A percentile compares a stretch with the other conserved stretches of the same genome.
Evolutionary conservation across 2,888 invertebrate genomes (phyloP).

Genomic region (Aspidiotus rigidus): DNA sequence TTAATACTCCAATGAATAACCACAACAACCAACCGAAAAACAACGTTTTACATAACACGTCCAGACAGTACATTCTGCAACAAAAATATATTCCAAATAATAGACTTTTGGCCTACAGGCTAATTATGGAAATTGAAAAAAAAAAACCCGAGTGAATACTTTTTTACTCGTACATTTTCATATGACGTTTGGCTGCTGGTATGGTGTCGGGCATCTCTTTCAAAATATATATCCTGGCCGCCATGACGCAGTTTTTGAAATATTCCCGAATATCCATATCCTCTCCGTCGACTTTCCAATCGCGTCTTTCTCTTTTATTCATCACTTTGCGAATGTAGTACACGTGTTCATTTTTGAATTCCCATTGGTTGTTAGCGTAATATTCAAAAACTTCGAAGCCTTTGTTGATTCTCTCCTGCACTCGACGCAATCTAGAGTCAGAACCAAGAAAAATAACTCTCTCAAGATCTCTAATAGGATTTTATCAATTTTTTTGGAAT

Average conservation of each 20-base stretch:
- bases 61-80: slow-evolving; percentile 80
- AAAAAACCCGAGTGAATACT: too few species aligned
- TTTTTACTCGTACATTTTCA: slow-evolving; percentile 54
- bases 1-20: slow-evolving; percentile 35
- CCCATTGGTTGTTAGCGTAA: slow-evolving; percentile 88
- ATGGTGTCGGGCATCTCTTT: slow-evolving; percentile 73
- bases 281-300: slow-evolving; percentile 61
- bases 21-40: slow-evolving; percentile 57
- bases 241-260: slow-evolving; percentile 70
- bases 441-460: background rate
- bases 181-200: slow-evolving; percentile 67
- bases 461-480: too few species aligned
- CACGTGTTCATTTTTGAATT: slow-evolving; percentile 64
- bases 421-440: slow-evolving; percentile 60
- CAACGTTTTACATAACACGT: slow-evolving; percentile 59
- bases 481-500: too few species aligned
- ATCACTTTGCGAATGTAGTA: slow-evolving; percentile 50
- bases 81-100: slow-evolving; percentile 37
- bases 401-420: slow-evolving; percentile 72
- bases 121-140: too few species aligned
- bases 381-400: slow-evolving; percentile 84
- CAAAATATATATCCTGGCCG: slow-evolving; percentile 68
- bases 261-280: slow-evolving; percentile 68
- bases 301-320: slow-evolving; percentile 55
- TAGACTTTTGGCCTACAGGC: too few species aligned